Evolutionary conservation across 2,797 vertebrate species (phyloP).

Genomic region (Brachyrhaphis roseni): DNA sequence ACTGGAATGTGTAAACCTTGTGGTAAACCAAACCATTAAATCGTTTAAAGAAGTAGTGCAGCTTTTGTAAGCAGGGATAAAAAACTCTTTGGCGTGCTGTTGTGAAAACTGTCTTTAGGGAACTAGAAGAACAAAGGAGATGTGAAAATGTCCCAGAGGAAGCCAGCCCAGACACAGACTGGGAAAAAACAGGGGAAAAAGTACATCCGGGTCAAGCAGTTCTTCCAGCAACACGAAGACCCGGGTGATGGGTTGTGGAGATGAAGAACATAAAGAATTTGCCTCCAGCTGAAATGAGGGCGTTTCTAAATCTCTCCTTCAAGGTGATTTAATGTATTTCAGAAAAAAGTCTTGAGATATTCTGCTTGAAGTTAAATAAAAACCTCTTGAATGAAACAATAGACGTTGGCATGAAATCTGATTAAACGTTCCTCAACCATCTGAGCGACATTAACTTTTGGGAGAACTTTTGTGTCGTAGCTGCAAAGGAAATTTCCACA

Average conservation of each 20-base stretch:
- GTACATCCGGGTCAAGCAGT: conserved; percentile 21
- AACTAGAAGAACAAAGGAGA: conserved; percentile 49
- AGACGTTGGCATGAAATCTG: not conserved
- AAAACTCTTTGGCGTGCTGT: not conserved
- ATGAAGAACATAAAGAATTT: conserved; percentile 12
- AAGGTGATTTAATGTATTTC: not conserved
- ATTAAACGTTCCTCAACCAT: conserved; percentile 13
- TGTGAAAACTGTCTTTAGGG: conserved; percentile 32
- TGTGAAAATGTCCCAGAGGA: conserved; percentile 56
- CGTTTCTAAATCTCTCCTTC: not conserved
- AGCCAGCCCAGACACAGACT: conserved; percentile 35
- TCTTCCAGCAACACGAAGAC: conserved; percentile 16
- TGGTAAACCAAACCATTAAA: conserved; percentile 11
- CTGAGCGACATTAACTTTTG: not conserved
- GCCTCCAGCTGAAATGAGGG: not conserved
- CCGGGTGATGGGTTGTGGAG: not conserved
- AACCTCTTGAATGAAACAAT: conserved; percentile 4
- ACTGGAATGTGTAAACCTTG: conserved; percentile 4
- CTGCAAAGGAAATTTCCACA: not conserved
- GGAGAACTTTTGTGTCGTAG: not conserved
- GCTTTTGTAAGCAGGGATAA: conserved; percentile 16
- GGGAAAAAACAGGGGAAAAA: conserved; percentile 13
- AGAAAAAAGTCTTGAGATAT: not conserved
- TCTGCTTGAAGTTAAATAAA: conserved; percentile 9
- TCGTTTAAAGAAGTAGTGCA: conserved; percentile 13